Conservation (phyloP, 2,888 invertebrate species). For the Plebejus anna region DNA sequence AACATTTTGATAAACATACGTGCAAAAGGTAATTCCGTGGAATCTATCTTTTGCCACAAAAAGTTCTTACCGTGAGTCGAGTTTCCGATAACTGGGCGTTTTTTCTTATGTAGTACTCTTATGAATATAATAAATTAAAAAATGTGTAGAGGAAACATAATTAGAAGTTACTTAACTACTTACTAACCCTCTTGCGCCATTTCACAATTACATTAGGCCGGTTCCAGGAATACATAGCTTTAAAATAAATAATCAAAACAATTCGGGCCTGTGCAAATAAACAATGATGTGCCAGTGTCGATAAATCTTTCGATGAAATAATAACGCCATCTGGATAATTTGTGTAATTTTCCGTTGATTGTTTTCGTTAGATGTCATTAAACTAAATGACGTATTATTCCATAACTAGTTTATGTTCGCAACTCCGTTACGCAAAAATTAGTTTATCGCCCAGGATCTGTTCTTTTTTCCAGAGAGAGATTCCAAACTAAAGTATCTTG, state of each 20-base stretch:
- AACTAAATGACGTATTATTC: neutral
- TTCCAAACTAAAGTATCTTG: too few relatives aligned
- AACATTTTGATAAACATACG: too few relatives aligned
- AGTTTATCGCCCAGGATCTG: too few relatives aligned
- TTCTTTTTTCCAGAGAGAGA: too few relatives aligned
- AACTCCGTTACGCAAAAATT: too few relatives aligned
- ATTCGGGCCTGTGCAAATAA: slow-evolving; percentile 5
- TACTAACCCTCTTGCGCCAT: neutral
- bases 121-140: too few relatives aligned
- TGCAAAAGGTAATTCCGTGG: too few relatives aligned
- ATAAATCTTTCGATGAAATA: slow-evolving; percentile 17
- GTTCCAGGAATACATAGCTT: neutral
- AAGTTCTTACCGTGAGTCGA: too few relatives aligned
- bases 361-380: neutral
- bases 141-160: neutral
- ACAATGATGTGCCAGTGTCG: slow-evolving; percentile 19
- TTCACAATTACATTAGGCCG: neutral
- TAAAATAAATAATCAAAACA: slow-evolving; percentile 22
- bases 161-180: neutral
- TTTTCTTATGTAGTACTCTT: too few relatives aligned
- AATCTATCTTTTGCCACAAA: too few relatives aligned
- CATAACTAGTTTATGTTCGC: too few relatives aligned
- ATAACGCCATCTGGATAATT: slow-evolving; percentile 2
- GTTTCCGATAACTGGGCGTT: too few relatives aligned
- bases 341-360: neutral